A percentile compares a stretch with the other conserved stretches of the same genome.
Conservation (phyloP, 2,888 invertebrate species). For the Hermaeophaga mercurialis region DNA sequence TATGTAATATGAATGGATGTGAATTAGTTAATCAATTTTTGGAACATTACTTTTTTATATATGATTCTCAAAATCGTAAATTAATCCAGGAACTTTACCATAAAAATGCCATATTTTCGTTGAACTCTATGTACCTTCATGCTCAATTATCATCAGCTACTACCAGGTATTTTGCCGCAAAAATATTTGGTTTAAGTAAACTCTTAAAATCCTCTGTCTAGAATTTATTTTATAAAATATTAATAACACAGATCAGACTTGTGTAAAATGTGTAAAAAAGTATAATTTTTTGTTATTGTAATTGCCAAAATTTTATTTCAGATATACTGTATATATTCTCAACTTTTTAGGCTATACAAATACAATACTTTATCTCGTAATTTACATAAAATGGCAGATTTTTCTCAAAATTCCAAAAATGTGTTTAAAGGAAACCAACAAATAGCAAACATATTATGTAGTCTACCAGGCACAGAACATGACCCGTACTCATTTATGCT, state of each 20-base stretch:
- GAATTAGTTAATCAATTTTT: constrained; percentile 67
- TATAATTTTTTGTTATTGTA: neutral
- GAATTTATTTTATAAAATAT: too few species aligned
- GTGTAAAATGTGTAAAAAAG: neutral
- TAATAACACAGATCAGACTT: too few species aligned
- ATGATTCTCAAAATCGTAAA: constrained; percentile 66
- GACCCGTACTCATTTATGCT: constrained; percentile 70
- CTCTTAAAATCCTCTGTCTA: too few species aligned
- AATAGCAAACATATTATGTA: constrained; percentile 59
- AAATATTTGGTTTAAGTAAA: too few species aligned
- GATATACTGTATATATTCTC: too few species aligned
- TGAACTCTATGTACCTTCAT: constrained; percentile 56
- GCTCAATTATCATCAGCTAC: constrained; percentile 48
- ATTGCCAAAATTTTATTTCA: too few species aligned
- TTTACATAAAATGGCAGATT: constrained; percentile 54
- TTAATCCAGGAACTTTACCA: constrained; percentile 66
- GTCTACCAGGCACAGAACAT: constrained; percentile 67
- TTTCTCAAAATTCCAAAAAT: constrained; percentile 48
- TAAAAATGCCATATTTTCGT: constrained; percentile 66
- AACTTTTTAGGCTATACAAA: constrained; percentile 8
- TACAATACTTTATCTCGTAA: constrained; percentile 60
- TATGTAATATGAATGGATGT: constrained; percentile 58
- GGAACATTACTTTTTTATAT: constrained; percentile 68
- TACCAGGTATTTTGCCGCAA: constrained; percentile 50
- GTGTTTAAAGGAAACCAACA: constrained; percentile 46